Conservation (phyloP, 2,888 invertebrate genomes). For the Dicranocentrus wangi region DNA sequence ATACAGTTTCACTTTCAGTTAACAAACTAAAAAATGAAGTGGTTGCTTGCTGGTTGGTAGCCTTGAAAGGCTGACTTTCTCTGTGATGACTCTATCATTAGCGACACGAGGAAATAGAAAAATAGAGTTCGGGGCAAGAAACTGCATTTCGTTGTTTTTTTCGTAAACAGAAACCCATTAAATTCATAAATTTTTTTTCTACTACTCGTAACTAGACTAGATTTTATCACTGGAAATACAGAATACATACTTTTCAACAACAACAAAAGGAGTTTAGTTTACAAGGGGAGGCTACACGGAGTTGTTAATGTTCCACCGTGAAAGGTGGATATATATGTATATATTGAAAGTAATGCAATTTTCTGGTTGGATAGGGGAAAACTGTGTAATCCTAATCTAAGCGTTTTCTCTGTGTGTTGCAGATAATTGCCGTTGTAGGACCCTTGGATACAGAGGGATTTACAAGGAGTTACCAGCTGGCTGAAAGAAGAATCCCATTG, state of each 20-base stretch:
- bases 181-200: background rate
- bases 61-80: too few species aligned
- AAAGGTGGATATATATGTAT: background rate
- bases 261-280: background rate
- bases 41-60: too few species aligned
- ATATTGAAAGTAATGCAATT: slow-evolving; percentile 22
- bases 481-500: slow-evolving; percentile 11
- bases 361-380: slow-evolving; percentile 15
- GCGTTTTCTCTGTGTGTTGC: slow-evolving; percentile 33
- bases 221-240: background rate
- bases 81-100: too few species aligned
- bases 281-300: background rate
- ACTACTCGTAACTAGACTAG: background rate
- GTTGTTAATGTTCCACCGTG: background rate
- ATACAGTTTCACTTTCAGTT: too few species aligned
- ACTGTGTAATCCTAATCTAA: slow-evolving; percentile 24
- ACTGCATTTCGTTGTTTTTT: too few species aligned
- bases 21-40: too few species aligned
- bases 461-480: slow-evolving; percentile 5
- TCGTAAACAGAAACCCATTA: too few species aligned
- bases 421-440: slow-evolving; percentile 39
- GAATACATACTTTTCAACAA: background rate
- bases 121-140: too few species aligned
- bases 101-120: too few species aligned
- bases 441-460: slow-evolving; percentile 19